Conservation (phyloP, 2,888 invertebrate species). For the Ecdyonurus torrentis region DNA sequence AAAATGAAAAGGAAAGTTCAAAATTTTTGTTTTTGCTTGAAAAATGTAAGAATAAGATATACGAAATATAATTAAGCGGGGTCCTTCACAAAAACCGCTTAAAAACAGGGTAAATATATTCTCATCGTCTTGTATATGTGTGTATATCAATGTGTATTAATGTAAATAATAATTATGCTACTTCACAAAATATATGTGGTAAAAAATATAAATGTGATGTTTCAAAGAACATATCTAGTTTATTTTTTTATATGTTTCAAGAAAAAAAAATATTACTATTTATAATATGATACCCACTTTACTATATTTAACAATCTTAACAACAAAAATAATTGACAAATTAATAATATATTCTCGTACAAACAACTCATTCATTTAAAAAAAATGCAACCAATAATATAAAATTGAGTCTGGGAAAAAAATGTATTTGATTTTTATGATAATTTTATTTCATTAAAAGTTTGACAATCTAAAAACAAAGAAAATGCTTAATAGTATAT, state of each 20-base stretch:
- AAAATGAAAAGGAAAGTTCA: too few species aligned
- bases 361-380: background rate
- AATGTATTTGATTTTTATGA: too few species aligned
- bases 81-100: background rate
- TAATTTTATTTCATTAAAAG: too few species aligned
- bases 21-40: too few species aligned
- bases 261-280: too few species aligned
- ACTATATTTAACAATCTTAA: background rate
- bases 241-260: background rate
- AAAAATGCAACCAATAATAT: too few species aligned
- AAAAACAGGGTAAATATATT: background rate
- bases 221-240: background rate
- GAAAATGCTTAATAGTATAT: too few species aligned
- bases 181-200: background rate
- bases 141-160: background rate
- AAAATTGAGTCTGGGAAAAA: too few species aligned
- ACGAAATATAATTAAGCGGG: too few species aligned
- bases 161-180: background rate
- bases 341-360: background rate
- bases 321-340: background rate
- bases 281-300: background rate
- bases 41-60: too few species aligned
- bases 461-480: too few species aligned
- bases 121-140: background rate
- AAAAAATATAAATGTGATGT: background rate